Percentiles rank a stretch among this genome's conserved stretches.
Conservation (phyloP, 30 jellyfish, hydroid and myxozoan genomes). For the Turritopsis rubra region DNA sequence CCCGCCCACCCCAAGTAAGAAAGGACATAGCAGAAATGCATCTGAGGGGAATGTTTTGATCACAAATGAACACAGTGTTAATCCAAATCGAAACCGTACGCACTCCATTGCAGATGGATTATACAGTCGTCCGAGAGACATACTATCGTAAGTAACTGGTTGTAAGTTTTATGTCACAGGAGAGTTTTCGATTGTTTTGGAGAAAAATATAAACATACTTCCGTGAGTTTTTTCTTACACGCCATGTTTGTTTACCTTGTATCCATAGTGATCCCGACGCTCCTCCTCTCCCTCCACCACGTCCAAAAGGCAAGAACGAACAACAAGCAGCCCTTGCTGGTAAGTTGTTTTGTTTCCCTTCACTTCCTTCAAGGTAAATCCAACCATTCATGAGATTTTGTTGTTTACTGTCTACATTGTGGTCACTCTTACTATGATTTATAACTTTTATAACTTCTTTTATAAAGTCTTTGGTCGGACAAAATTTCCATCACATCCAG, state of each 20-base stretch:
- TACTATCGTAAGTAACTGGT: slow-evolving; percentile 2
- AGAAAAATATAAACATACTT: not conserved
- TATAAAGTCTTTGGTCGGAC: not conserved
- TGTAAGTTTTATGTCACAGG: not conserved
- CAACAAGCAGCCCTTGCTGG: not conserved
- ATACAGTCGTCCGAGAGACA: slow-evolving; percentile 9
- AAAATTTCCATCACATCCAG: not conserved
- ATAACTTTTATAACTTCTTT: slow-evolving; percentile 36
- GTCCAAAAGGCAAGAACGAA: slow-evolving; percentile 44
- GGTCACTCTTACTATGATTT: not conserved
- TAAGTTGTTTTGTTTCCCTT: not conserved
- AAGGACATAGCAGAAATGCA: slow-evolving; percentile 71
- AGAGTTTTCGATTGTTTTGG: not conserved
- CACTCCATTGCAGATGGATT: slow-evolving; percentile 16
- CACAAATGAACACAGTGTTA: not conserved
- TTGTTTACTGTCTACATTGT: not conserved
- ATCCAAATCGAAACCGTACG: slow-evolving; percentile 1
- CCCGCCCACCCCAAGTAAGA: slow-evolving; percentile 40
- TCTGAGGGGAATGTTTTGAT: slow-evolving; percentile 65
- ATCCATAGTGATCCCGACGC: slow-evolving; percentile 47
- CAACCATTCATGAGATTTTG: too few relatives aligned
- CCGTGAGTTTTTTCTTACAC: not conserved
- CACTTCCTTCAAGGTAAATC: too few relatives aligned
- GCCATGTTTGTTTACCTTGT: not conserved
- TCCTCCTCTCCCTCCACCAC: slow-evolving; percentile 85